These are phyloP conservation scores for Gambusia affinis DNA, from an alignment of 2,113 vertebrate species.

Conservation along the genomic window DNA sequence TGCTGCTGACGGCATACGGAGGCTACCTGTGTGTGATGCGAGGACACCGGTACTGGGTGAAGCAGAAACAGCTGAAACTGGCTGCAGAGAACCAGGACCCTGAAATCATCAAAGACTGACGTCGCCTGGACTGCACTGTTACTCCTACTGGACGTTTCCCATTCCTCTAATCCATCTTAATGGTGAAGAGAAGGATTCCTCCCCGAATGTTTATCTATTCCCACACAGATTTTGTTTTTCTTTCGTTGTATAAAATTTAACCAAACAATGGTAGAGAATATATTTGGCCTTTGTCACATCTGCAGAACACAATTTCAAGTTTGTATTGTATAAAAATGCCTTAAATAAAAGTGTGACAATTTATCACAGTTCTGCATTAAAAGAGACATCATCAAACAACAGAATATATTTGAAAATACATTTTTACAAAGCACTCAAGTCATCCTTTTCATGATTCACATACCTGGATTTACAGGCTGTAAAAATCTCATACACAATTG, in stretches of 20 bases:
- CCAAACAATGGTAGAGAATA: conserved; percentile 5
- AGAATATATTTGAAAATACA: conserved; percentile 62
- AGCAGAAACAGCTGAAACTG: conserved; percentile 67
- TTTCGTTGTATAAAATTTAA: conserved; percentile 17
- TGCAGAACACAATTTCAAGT: background rate
- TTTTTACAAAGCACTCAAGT: conserved; percentile 58
- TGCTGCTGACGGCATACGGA: conserved; percentile 88
- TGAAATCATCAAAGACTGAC: conserved; percentile 72
- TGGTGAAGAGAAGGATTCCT: conserved; percentile 18
- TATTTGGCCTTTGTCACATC: conserved; percentile 10
- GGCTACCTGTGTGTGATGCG: conserved; percentile 86
- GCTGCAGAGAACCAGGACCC: conserved; percentile 77
- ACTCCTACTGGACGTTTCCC: conserved; percentile 38
- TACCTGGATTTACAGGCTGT: conserved; percentile 48
- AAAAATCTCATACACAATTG: conserved; percentile 71
- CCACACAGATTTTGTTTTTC: background rate
- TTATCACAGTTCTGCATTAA: conserved; percentile 5
- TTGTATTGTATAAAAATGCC: conserved; percentile 56
- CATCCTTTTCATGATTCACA: conserved; percentile 37
- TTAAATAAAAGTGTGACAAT: conserved; percentile 17
- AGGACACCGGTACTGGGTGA: conserved; percentile 78
- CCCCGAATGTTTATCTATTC: conserved; percentile 3
- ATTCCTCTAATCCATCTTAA: background rate
- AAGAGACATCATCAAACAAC: conserved; percentile 27
- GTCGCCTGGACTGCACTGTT: background rate